phyloP scores from a whole-genome alignment of 2,888 invertebrate species.

The Gasteruption jaculator region DNA sequence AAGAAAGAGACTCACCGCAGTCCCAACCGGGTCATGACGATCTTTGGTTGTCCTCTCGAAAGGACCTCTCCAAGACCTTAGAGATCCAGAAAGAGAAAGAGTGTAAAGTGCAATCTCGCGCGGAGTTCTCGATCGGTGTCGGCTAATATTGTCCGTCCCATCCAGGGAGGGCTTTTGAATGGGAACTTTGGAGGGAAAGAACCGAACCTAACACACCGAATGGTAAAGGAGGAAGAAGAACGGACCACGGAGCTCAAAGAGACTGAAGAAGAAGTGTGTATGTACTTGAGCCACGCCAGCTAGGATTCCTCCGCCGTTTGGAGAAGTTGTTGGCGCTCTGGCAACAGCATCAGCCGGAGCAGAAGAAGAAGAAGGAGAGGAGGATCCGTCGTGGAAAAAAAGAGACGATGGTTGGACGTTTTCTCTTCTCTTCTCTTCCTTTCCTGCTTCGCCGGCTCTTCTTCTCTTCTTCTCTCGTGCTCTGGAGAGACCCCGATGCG shows the following conservation, averaged over 20 bases:
- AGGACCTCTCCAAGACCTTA: too few species aligned
- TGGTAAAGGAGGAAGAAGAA: constrained; percentile 3
- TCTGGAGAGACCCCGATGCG: constrained; percentile 19
- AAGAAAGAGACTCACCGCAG: constrained; percentile 42
- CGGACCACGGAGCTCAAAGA: constrained; percentile 18
- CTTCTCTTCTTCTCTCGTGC: constrained; percentile 15
- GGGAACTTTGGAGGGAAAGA: constrained; percentile 32
- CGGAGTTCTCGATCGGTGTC: constrained; percentile 40
- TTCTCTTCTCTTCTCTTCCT: constrained; percentile 17
- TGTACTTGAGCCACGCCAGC: constrained; percentile 40
- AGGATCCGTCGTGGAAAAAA: too few species aligned
- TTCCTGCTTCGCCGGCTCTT: constrained; percentile 2
- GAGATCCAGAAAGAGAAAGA: too few species aligned
- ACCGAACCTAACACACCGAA: too few species aligned
- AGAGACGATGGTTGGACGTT: constrained; percentile 16
- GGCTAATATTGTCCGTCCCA: constrained; percentile 47
- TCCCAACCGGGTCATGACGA: constrained; percentile 48
- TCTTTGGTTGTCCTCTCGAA: constrained; percentile 27
- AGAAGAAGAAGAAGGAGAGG: constrained; percentile 11
- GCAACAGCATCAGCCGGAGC: not conserved
- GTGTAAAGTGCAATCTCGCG: constrained; percentile 42
- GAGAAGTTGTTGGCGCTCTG: constrained; percentile 20
- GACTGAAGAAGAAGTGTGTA: constrained; percentile 30
- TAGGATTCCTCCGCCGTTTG: constrained; percentile 46
- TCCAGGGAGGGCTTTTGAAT: constrained; percentile 49